These are phyloP conservation scores for Lepidostoma basale DNA, from an alignment of 1,140 invertebrate genomes.

Conservation along the genomic window DNA sequence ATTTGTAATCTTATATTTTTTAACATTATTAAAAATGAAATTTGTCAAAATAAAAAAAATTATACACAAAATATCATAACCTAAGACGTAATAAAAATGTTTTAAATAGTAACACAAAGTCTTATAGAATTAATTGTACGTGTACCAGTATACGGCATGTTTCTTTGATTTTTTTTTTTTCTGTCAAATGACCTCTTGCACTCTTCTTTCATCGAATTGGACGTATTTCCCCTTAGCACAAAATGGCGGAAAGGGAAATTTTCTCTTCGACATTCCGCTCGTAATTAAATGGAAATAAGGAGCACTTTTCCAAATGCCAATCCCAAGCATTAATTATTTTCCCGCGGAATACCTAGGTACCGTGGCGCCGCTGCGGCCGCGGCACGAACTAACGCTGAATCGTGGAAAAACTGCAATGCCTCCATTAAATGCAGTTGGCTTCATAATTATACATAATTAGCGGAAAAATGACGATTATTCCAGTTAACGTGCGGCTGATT, in stretches of 20 bases:
- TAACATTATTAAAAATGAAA: too few relatives aligned
- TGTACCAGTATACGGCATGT: too few relatives aligned
- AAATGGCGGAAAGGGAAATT: conserved; percentile 16
- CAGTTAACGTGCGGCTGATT: too few relatives aligned
- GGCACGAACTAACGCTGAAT: not conserved
- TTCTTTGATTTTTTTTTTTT: too few relatives aligned
- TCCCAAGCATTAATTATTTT: conserved; percentile 33
- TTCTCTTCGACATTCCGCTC: conserved; percentile 23
- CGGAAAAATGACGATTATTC: too few relatives aligned
- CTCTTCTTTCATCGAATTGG: not conserved
- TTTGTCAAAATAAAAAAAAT: too few relatives aligned
- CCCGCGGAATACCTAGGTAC: conserved; percentile 7
- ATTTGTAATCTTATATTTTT: too few relatives aligned
- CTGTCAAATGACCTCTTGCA: not conserved
- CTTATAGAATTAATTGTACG: too few relatives aligned
- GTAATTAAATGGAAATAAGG: conserved; percentile 42
- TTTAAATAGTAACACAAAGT: conserved; percentile 3
- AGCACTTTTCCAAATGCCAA: conserved; percentile 35
- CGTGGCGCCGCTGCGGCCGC: not conserved
- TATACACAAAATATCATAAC: conserved; percentile 10
- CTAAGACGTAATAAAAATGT: not conserved
- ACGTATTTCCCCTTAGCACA: not conserved
- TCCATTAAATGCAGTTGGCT: too few relatives aligned
- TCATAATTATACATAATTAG: too few relatives aligned
- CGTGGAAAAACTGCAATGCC: not conserved